These are phyloP conservation scores for Copsychus sechellarum DNA, from an alignment of 2,113 vertebrate species.

Conservation along the genomic window DNA sequence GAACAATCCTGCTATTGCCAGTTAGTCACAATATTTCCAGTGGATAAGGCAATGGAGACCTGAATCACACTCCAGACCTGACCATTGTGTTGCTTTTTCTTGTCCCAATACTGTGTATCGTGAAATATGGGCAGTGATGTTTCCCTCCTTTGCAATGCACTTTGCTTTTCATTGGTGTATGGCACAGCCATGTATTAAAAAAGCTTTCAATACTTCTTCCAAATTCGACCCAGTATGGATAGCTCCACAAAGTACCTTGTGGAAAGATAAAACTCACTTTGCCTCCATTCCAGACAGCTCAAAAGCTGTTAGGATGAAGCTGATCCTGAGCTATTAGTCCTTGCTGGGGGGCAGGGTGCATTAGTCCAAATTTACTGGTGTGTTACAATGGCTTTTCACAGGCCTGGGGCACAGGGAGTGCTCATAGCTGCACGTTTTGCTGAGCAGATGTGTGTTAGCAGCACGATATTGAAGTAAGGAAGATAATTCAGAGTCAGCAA, in stretches of 20 bases:
- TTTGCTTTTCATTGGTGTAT: background rate
- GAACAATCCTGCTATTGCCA: background rate
- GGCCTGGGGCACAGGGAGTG: background rate
- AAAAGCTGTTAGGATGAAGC: constrained; percentile 4
- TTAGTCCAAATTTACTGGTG: background rate
- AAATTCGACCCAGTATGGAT: background rate
- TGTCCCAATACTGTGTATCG: background rate
- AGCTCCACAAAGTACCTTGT: background rate
- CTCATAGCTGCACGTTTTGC: background rate
- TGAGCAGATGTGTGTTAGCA: background rate
- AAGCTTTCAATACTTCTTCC: constrained; percentile 5
- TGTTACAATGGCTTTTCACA: background rate
- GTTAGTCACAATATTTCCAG: background rate
- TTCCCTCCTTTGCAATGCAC: background rate
- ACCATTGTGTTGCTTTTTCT: background rate
- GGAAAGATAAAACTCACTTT: constrained; percentile 29
- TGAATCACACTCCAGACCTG: background rate
- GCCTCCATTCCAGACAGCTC: background rate
- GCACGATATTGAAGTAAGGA: background rate
- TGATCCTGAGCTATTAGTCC: background rate
- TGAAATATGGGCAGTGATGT: background rate
- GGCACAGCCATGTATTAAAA: background rate
- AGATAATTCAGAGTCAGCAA: background rate
- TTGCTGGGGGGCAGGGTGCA: background rate
- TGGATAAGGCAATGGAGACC: background rate